phyloP scores from a whole-genome alignment of 2,113 vertebrate species.

The Sceloporus undulatus region DNA sequence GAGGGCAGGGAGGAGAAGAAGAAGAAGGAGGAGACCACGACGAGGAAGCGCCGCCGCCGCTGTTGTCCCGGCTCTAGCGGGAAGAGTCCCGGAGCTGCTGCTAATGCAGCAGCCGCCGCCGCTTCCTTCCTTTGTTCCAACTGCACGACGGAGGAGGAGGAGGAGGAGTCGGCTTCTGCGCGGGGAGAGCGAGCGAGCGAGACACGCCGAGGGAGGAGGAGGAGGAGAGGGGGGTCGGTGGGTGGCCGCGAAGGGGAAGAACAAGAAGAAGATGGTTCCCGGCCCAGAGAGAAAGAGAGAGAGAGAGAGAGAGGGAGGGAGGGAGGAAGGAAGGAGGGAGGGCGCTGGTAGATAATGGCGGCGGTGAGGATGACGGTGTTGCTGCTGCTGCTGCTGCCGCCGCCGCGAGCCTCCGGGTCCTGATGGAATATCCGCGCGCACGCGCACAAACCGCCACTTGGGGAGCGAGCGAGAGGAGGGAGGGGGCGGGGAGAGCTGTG shows the following conservation, averaged over 20 bases:
- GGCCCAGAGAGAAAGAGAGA: neutral
- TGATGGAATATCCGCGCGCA: too few relatives aligned
- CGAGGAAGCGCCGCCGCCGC: neutral
- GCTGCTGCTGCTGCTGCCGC: too few relatives aligned
- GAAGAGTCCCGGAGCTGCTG: constrained; percentile 25
- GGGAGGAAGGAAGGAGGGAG: neutral
- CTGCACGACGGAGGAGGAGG: constrained; percentile 5
- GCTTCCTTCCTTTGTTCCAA: constrained; percentile 64
- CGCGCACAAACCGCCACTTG: too few relatives aligned
- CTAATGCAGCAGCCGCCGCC: constrained; percentile 22
- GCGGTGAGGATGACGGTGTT: too few relatives aligned
- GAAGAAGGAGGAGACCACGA: too few relatives aligned
- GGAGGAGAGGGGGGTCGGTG: neutral
- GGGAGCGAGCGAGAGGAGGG: too few relatives aligned
- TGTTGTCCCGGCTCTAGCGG: constrained; percentile 16
- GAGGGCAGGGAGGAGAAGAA: neutral
- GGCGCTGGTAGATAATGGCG: too few relatives aligned
- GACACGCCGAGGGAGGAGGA: neutral
- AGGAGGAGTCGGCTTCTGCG: constrained; percentile 37
- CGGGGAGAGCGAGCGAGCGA: neutral
- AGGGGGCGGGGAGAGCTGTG: neutral
- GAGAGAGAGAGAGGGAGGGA: neutral
- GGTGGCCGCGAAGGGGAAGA: too few relatives aligned
- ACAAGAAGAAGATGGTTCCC: neutral
- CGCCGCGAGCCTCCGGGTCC: too few relatives aligned